These are phyloP conservation scores for Scaptomyza reducta DNA, from an alignment of 2,888 invertebrate species.

Conservation along the genomic window DNA sequence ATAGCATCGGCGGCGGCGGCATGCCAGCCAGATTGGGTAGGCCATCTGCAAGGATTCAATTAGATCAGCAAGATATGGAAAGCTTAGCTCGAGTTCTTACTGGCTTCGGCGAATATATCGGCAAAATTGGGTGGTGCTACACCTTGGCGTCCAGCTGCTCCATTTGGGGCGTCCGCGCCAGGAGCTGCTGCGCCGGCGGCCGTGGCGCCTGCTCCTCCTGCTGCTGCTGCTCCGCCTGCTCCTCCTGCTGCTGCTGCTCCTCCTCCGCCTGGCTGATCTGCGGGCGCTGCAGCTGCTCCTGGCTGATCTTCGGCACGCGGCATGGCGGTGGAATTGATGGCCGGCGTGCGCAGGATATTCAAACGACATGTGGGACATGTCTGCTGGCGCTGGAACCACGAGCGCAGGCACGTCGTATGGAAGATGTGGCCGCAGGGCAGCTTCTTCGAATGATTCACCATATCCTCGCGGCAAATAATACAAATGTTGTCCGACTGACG, in stretches of 20 bases:
- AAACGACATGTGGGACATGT: constrained; percentile 99
- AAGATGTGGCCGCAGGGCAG: constrained; percentile 99
- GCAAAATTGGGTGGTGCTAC: constrained; percentile 44
- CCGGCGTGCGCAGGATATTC: constrained; percentile 89
- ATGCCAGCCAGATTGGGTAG: constrained; percentile 55
- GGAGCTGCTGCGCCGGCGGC: constrained; percentile 4
- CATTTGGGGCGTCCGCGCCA: constrained; percentile 31
- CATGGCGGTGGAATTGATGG: constrained; percentile 73
- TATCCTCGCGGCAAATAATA: constrained; percentile 95
- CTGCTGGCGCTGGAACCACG: constrained; percentile 99
- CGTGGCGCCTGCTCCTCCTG: constrained; percentile 27
- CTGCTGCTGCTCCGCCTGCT: constrained; percentile 21
- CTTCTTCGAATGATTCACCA: constrained; percentile 93
- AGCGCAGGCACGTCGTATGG: constrained; percentile 97
- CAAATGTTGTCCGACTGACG: constrained; percentile 98
- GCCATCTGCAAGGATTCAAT: constrained; percentile 43
- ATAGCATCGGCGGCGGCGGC: constrained; percentile 70
- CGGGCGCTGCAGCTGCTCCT: constrained; percentile 49
- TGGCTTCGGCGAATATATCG: constrained; percentile 53
- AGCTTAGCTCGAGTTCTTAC: constrained; percentile 45
- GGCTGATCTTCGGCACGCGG: constrained; percentile 60
- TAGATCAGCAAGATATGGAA: not conserved
- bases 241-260: constrained; percentile 29
- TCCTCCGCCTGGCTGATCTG: constrained; percentile 26
- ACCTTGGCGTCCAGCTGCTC: constrained; percentile 20